These are phyloP conservation scores for Champsocephalus gunnari DNA, from an alignment of 2,797 vertebrate genomes.

Conservation along the genomic window DNA sequence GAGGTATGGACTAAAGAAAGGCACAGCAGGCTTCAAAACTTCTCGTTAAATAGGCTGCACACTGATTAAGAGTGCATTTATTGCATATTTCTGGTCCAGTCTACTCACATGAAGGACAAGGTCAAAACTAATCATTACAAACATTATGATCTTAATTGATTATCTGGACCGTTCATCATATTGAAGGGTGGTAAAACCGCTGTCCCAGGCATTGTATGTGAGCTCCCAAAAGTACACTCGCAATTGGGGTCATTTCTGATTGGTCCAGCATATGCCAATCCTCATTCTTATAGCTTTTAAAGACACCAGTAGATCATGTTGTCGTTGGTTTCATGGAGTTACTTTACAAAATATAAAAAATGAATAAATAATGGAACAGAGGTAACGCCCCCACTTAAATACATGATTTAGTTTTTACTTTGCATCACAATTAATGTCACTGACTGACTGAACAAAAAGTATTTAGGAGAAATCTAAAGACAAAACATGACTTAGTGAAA, in stretches of 20 bases:
- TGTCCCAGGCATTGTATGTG: slow-evolving; percentile 23
- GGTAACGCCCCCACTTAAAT: not conserved
- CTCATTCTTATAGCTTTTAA: slow-evolving; percentile 20
- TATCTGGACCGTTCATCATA: slow-evolving; percentile 38
- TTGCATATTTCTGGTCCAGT: slow-evolving; percentile 24
- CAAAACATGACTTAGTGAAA: too few species aligned
- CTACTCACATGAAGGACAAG: slow-evolving; percentile 34
- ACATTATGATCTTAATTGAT: slow-evolving; percentile 55
- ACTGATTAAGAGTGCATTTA: slow-evolving; percentile 18
- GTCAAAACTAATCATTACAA: slow-evolving; percentile 50
- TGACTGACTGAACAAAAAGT: not conserved
- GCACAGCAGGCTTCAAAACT: not conserved
- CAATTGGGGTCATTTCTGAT: slow-evolving; percentile 28
- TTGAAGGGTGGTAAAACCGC: slow-evolving; percentile 27
- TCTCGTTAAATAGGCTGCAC: not conserved
- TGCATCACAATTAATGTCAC: not conserved
- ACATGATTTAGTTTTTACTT: not conserved
- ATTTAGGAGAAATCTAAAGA: too few species aligned
- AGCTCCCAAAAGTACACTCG: slow-evolving; percentile 29
- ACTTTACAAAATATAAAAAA: not conserved
- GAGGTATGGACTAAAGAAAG: not conserved
- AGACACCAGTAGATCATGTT: not conserved
- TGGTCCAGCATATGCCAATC: slow-evolving; percentile 37
- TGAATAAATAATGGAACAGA: not conserved
- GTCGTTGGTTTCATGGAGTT: not conserved